phyloP scores from a whole-genome alignment of 1,140 invertebrate genomes.

The Drosophila nigromelanica region DNA sequence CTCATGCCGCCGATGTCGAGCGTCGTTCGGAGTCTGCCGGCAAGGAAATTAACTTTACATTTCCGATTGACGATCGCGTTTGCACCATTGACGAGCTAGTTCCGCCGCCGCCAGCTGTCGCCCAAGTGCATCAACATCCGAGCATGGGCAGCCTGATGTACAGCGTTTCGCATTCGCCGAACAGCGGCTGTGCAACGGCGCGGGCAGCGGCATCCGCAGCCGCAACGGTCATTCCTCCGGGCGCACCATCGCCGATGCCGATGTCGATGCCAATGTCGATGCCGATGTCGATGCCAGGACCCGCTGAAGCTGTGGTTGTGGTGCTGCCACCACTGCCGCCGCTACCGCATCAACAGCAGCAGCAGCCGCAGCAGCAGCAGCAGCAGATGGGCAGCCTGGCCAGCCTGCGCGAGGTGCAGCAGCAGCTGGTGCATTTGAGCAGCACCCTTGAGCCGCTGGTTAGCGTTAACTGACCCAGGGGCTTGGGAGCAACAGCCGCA shows the following conservation, averaged over 20 bases:
- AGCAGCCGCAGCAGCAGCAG: constrained; percentile 17
- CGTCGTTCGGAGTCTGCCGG: constrained; percentile 34
- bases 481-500: constrained; percentile 35
- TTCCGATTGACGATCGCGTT: constrained; percentile 82
- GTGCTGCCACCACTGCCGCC: constrained; percentile 72
- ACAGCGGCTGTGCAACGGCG: constrained; percentile 43
- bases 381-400: constrained; percentile 58
- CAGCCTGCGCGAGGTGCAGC: constrained; percentile 68
- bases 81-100: constrained; percentile 83
- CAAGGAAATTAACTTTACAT: constrained; percentile 83
- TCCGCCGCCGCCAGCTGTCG: constrained; percentile 57
- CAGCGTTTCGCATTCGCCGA: constrained; percentile 58
- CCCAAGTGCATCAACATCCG: constrained; percentile 49
- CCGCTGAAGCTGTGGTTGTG: constrained; percentile 75
- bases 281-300: constrained; percentile 43
- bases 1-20: constrained; percentile 16
- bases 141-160: constrained; percentile 73
- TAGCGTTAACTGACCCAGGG: constrained; percentile 82
- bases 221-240: constrained; percentile 75
- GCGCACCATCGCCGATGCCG: constrained; percentile 65
- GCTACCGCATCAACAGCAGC: neutral
- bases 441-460: constrained; percentile 80
- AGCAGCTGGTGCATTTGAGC: constrained; percentile 76
- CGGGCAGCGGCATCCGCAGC: constrained; percentile 75
- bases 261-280: constrained; percentile 27